Percentiles rank a stretch among this genome's conserved stretches.
phyloP scores from a whole-genome alignment of 2,113 vertebrate species.

The Paracanthobrama guichenoti region DNA sequence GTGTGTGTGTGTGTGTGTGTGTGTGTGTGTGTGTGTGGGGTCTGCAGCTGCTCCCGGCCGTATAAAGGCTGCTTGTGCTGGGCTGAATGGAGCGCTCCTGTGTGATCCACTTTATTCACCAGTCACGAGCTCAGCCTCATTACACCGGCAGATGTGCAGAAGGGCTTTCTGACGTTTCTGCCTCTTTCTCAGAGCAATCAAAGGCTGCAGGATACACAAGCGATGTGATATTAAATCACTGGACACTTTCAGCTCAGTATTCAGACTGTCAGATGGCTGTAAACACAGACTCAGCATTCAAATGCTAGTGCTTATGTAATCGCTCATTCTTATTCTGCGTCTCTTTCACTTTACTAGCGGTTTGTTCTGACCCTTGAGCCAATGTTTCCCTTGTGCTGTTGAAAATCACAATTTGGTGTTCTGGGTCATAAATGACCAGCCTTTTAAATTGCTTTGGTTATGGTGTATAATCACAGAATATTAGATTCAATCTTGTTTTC shows the following conservation, averaged over 20 bases:
- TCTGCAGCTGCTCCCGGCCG: slow-evolving; percentile 24
- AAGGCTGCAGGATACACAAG: neutral
- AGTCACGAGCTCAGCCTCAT: slow-evolving; percentile 12
- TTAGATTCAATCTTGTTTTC: no score
- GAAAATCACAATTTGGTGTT: no score
- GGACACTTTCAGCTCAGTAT: neutral
- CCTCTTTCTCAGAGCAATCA: neutral
- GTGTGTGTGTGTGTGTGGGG: neutral
- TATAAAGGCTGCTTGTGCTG: slow-evolving; percentile 33
- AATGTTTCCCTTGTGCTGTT: neutral
- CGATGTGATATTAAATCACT: neutral
- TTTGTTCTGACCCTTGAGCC: neutral
- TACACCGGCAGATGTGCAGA: neutral
- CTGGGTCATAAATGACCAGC: no score
- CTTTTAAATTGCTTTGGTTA: no score
- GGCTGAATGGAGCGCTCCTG: neutral
- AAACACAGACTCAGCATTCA: neutral
- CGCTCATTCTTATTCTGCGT: neutral
- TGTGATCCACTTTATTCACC: slow-evolving; percentile 5
- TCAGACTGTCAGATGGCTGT: neutral
- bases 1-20: neutral
- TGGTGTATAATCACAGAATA: no score
- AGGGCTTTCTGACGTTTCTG: neutral
- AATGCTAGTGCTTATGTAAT: neutral
- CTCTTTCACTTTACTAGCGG: neutral